Evolutionary conservation across 2,888 invertebrate genomes (phyloP).

Genomic region (Sipunculus nudus): DNA sequence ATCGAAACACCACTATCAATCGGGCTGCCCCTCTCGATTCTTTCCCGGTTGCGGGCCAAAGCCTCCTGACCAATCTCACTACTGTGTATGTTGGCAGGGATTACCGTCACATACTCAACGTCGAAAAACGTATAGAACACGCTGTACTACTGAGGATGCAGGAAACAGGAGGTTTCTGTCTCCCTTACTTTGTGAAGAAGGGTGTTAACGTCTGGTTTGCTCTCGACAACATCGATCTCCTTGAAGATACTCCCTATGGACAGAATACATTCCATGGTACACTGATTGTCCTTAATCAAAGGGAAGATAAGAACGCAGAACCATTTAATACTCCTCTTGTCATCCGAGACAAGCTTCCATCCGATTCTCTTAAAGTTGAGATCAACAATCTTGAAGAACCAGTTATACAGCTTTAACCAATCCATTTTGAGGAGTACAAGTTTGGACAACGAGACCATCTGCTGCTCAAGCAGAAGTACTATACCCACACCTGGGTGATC

Average conservation of each 20-base stretch:
- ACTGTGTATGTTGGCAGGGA: constrained; percentile 10
- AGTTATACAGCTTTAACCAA: background rate
- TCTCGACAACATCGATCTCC: constrained; percentile 28
- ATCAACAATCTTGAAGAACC: constrained; percentile 18
- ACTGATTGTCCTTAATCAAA: constrained; percentile 22
- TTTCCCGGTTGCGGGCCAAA: constrained; percentile 10
- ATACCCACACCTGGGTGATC: background rate
- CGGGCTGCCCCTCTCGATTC: constrained; percentile 10
- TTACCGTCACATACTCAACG: constrained; percentile 12
- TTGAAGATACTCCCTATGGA: constrained; percentile 20
- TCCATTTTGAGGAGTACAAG: background rate
- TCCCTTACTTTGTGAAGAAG: constrained; percentile 28
- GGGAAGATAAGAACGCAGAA: constrained; percentile 21
- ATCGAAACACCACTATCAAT: constrained; percentile 18
- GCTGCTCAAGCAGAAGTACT: background rate
- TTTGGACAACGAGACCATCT: background rate
- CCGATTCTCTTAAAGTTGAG: constrained; percentile 9
- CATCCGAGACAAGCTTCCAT: constrained; percentile 21
- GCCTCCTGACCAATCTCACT: constrained; percentile 10
- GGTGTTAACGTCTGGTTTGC: constrained; percentile 31
- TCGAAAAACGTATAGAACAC: constrained; percentile 17
- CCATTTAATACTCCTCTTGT: constrained; percentile 18
- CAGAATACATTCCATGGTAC: constrained; percentile 13
- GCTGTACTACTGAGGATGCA: constrained; percentile 14
- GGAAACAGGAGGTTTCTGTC: constrained; percentile 20